phyloP scores from a whole-genome alignment of 2,113 vertebrate genomes.

The Serilophus lunatus region DNA sequence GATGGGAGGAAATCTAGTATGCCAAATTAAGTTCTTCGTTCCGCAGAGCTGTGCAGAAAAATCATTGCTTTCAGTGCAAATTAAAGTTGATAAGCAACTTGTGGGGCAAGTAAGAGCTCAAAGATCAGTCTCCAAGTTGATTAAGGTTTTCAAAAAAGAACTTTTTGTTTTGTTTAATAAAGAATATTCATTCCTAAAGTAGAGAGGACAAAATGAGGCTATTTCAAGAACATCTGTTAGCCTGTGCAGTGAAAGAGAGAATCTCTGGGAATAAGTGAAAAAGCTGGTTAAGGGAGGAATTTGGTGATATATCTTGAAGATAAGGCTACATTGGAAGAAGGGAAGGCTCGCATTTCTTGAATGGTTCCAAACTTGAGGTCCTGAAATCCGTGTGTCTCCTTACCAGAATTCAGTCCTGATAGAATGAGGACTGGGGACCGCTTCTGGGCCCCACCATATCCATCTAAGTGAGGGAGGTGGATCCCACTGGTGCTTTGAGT shows the following conservation, averaged over 20 bases:
- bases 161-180: neutral
- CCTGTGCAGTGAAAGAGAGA: neutral
- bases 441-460: accelerated
- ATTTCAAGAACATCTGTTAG: neutral
- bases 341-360: neutral
- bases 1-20: neutral
- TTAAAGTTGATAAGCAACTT: neutral
- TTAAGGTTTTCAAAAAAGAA: neutral
- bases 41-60: neutral
- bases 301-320: neutral
- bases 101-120: neutral
- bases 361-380: neutral
- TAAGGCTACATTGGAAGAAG: neutral
- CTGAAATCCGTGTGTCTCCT: neutral
- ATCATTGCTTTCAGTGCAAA: neutral
- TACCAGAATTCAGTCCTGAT: neutral
- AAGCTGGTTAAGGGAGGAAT: neutral
- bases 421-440: neutral
- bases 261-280: neutral
- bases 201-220: neutral
- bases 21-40: neutral
- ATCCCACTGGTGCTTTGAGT: neutral
- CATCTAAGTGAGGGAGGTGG: neutral
- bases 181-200: neutral
- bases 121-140: neutral